Percentiles rank a stretch among this genome's conserved stretches.
Evolutionary conservation across 2,888 invertebrate genomes (phyloP).

Genomic region (Theodoxus fluviatilis): DNA sequence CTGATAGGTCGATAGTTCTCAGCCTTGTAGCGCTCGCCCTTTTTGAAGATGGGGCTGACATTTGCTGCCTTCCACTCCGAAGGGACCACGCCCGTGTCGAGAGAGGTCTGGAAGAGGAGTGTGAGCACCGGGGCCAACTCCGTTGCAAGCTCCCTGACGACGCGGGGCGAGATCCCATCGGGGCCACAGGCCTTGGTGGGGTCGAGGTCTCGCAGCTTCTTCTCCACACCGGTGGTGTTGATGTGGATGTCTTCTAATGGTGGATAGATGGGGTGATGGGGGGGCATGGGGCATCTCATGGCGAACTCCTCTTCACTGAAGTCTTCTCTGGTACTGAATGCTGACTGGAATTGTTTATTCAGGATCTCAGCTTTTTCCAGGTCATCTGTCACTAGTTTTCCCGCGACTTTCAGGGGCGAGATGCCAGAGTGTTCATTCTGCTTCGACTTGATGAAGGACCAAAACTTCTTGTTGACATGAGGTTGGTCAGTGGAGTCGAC

Average conservation of each 20-base stretch:
- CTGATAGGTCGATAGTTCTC: slow-evolving; percentile 38
- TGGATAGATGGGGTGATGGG: not conserved
- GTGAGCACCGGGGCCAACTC: slow-evolving; percentile 29
- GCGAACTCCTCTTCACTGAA: too few relatives aligned
- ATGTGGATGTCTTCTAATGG: not conserved
- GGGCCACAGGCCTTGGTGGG: slow-evolving; percentile 30
- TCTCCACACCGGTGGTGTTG: not conserved
- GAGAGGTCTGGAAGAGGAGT: slow-evolving; percentile 30
- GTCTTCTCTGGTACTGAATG: too few relatives aligned
- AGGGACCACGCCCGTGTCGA: slow-evolving; percentile 28
- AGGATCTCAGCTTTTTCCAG: too few relatives aligned
- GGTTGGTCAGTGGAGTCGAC: too few relatives aligned
- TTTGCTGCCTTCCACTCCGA: slow-evolving; percentile 33
- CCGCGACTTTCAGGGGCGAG: too few relatives aligned
- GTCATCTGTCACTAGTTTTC: too few relatives aligned
- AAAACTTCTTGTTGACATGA: too few relatives aligned
- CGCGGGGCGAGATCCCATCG: slow-evolving; percentile 26
- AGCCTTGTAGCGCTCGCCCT: slow-evolving; percentile 30
- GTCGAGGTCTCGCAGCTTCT: slow-evolving; percentile 26
- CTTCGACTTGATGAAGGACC: too few relatives aligned
- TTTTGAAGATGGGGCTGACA: slow-evolving; percentile 35
- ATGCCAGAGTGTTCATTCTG: too few relatives aligned
- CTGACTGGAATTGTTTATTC: too few relatives aligned
- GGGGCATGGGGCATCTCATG: too few relatives aligned
- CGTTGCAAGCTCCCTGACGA: slow-evolving; percentile 29